Base-by-base conservation (phyloP, 2,888 invertebrate species). In the Xestia rhomboidea region DNA sequence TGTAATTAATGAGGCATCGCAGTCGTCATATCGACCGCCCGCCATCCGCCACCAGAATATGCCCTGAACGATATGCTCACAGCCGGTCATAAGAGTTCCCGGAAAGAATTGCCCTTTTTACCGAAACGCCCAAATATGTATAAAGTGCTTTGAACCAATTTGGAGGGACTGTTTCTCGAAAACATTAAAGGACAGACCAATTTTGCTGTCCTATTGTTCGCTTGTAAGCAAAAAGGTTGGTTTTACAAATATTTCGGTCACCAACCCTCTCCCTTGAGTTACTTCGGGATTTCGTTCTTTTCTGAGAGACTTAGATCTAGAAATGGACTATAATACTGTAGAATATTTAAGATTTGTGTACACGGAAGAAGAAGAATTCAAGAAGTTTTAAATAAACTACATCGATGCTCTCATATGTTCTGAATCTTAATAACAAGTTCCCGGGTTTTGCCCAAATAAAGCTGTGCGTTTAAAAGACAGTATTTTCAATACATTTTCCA, bases 1-100 rank as follows among this genome's bases (percentile, higher is more conserved):
- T 73, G 79, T 73, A 79, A 76, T 79, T 92, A 91, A 90, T 91
- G 89, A 90, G 89, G 78, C 84, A 83, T 88, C 80, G 84, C 87
- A 87, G 83, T 81, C 88, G 83, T 85, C 57, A 67, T 75, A 87
- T 86, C 81, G 78, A 81, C 63, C 81, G 41, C 44, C 41, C 67
- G 64, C 71, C 54, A 18, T 54, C 66, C n/a, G n/a, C 66, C 46
- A 72, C 60, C 51, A 77, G 68, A 60, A 44, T 30, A 57, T 70
- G 64, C 18, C 64, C 27, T 57, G 24, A 54, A 34, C 46, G 44
- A 49, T 72, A 73, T 63, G 71, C 68, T 41, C 13, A 57, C 60
- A 51, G 54, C 54, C 66, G 73, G 27, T n/a, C 54, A 71, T 30
- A 54, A 49, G 51, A 73, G 70, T 57, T 49, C 49, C 68, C 27